Conservation (phyloP, 2,797 vertebrate genomes). For the Ptychadena robeensis region DNA sequence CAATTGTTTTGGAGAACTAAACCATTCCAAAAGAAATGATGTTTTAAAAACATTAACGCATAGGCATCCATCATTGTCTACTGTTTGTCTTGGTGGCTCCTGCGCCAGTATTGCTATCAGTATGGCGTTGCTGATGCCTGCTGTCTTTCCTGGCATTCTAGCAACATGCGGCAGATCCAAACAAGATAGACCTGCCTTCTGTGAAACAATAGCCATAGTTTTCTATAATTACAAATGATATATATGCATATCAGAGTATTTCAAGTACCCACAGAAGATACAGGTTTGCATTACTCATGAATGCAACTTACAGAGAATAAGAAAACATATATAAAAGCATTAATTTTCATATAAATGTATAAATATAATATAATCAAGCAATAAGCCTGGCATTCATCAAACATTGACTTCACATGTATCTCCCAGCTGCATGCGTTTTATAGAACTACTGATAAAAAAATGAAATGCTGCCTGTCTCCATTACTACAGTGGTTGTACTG, state of each 20-base stretch:
- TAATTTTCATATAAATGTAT: too few relatives aligned
- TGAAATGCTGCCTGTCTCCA: too few relatives aligned
- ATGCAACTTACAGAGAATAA: too few relatives aligned
- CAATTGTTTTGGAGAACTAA: not conserved
- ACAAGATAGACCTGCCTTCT: not conserved
- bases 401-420: too few relatives aligned
- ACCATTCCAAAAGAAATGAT: not conserved
- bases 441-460: too few relatives aligned
- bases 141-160: slow-evolving; percentile 1
- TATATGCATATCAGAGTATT: not conserved
- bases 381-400: too few relatives aligned
- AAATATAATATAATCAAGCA: too few relatives aligned
- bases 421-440: too few relatives aligned
- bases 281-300: too few relatives aligned
- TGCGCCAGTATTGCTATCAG: not conserved
- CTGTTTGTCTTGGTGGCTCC: not conserved
- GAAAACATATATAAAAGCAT: too few relatives aligned
- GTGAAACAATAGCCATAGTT: not conserved
- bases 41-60: not conserved
- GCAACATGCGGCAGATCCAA: not conserved
- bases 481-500: too few relatives aligned
- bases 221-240: not conserved
- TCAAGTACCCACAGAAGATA: not conserved
- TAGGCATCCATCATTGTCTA: not conserved
- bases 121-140: not conserved